Conservation (phyloP, 2,113 vertebrate species). For the Hassar affinis region DNA sequence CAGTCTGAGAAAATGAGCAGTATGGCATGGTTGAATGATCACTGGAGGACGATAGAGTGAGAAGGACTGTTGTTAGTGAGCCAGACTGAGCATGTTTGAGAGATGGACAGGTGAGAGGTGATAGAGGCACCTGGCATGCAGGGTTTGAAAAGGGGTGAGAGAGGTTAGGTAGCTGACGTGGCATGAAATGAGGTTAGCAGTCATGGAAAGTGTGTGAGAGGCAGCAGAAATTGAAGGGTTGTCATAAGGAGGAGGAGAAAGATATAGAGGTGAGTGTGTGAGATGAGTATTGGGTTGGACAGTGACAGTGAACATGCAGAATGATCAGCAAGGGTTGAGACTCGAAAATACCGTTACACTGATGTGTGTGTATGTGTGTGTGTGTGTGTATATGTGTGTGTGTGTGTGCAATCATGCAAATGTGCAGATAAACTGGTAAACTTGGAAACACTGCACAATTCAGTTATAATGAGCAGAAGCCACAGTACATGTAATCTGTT, state of each 20-base stretch:
- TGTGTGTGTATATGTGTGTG: conserved; percentile 26
- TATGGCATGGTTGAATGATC: neutral
- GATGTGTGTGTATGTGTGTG: conserved; percentile 2
- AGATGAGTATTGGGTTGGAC: conserved; percentile 29
- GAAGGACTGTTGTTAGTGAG: conserved; percentile 40
- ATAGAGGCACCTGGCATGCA: conserved; percentile 32
- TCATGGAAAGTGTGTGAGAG: conserved; percentile 27
- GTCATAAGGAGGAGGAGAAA: conserved; percentile 10
- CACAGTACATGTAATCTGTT: conserved; percentile 17
- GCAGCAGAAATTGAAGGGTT: conserved; percentile 46
- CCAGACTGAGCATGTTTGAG: conserved; percentile 21
- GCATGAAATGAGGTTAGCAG: conserved; percentile 49
- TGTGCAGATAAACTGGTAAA: conserved; percentile 45
- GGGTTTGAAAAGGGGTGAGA: conserved; percentile 21
- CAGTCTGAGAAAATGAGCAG: neutral
- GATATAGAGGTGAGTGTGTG: conserved; percentile 26
- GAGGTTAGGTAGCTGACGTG: conserved; percentile 35
- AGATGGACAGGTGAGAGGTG: conserved; percentile 28
- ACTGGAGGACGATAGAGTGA: neutral
- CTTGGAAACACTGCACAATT: neutral
- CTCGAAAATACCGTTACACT: neutral
- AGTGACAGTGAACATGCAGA: conserved; percentile 20
- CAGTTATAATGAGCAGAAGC: conserved; percentile 6
- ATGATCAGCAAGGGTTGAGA: conserved; percentile 20
- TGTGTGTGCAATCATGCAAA: neutral